phyloP scores from a whole-genome alignment of 2,888 invertebrate genomes.

The Diarsia mendica region DNA sequence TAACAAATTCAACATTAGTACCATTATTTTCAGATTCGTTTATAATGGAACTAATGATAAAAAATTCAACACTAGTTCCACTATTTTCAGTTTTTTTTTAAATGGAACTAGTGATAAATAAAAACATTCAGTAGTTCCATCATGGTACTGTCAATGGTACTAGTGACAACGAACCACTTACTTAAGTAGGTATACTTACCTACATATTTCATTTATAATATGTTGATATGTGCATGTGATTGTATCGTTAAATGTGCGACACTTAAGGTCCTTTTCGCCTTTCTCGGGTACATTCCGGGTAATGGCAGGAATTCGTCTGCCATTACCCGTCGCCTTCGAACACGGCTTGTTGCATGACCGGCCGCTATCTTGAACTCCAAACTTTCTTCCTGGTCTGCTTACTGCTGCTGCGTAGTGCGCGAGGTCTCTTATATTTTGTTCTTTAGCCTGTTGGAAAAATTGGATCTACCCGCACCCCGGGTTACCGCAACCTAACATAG shows the following conservation, averaged over 20 bases:
- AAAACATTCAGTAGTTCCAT: too few relatives aligned
- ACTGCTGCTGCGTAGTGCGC: not conserved
- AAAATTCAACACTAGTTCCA: too few relatives aligned
- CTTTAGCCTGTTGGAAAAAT: not conserved
- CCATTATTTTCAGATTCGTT: too few relatives aligned
- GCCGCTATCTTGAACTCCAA: not conserved
- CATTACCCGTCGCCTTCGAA: not conserved
- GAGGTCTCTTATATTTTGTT: not conserved
- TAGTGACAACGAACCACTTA: too few relatives aligned
- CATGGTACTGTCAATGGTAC: too few relatives aligned
- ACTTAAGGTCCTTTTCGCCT: too few relatives aligned
- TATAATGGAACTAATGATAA: too few relatives aligned
- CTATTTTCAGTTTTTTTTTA: too few relatives aligned
- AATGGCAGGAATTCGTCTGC: not conserved
- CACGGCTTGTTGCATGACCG: not conserved
- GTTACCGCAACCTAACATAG: not conserved
- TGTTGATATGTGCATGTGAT: too few relatives aligned
- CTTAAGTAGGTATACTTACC: not conserved
- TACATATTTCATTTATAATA: not conserved
- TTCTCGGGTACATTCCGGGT: not conserved
- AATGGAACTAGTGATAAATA: too few relatives aligned
- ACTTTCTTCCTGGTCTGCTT: not conserved
- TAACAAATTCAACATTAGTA: too few relatives aligned
- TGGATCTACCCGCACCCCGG: not conserved
- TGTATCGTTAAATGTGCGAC: too few relatives aligned